These are phyloP conservation scores for Acleris holmiana DNA, from an alignment of 2,888 invertebrate genomes.

Conservation along the genomic window DNA sequence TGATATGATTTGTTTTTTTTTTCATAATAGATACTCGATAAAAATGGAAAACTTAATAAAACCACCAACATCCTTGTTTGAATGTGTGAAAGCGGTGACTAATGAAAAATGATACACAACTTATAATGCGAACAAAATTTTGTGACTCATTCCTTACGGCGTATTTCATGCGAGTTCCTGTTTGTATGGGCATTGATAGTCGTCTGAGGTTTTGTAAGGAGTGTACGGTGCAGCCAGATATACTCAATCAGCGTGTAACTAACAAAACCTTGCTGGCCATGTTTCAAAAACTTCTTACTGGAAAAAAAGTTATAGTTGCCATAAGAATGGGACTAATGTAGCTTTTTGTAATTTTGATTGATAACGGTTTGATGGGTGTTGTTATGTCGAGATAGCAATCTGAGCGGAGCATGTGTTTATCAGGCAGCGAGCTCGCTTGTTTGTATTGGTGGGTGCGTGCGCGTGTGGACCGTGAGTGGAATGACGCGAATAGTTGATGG, in stretches of 20 bases:
- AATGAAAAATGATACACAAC: conserved; percentile 19
- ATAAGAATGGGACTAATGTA: too few relatives aligned
- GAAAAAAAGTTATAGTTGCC: too few relatives aligned
- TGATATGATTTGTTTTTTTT: not conserved
- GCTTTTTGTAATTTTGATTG: conserved; percentile 45
- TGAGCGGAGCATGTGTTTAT: conserved; percentile 62
- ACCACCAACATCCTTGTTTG: conserved; percentile 19
- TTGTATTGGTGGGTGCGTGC: conserved; percentile 78
- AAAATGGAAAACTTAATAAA: not conserved
- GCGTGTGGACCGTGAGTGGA: conserved; percentile 71
- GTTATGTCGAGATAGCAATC: conserved; percentile 51
- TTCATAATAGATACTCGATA: not conserved
- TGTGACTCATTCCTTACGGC: conserved; percentile 27
- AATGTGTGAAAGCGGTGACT: conserved; percentile 31
- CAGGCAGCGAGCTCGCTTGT: conserved; percentile 62
- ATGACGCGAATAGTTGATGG: conserved; percentile 78
- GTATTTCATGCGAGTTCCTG: conserved; percentile 8
- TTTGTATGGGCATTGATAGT: conserved; percentile 28
- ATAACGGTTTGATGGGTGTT: conserved; percentile 48
- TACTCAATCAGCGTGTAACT: too few relatives aligned
- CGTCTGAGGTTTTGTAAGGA: too few relatives aligned
- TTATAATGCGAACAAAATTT: conserved; percentile 15
- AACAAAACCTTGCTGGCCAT: too few relatives aligned
- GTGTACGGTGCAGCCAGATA: too few relatives aligned
- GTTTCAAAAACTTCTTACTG: too few relatives aligned